Percentiles rank a stretch among this genome's conserved stretches.
These are phyloP conservation scores for Sphaeridia pumilis DNA, from an alignment of 2,888 invertebrate genomes.

Conservation along the genomic window DNA sequence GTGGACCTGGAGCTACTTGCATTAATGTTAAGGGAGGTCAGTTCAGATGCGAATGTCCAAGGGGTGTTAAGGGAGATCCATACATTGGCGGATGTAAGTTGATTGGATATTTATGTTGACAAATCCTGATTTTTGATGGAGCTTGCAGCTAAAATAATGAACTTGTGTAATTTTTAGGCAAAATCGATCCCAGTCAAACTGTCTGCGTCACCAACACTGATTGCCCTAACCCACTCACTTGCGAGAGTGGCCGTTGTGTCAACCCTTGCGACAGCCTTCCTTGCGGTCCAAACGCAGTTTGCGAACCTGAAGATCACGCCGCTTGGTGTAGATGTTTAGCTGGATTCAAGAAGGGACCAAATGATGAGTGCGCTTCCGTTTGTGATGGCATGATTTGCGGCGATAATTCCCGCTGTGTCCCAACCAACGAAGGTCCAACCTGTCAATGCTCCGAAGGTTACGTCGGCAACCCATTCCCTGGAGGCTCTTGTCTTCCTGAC, in stretches of 20 bases:
- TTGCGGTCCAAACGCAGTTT: conserved; percentile 73
- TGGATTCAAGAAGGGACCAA: conserved; percentile 64
- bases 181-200: conserved; percentile 6
- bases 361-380: conserved; percentile 74
- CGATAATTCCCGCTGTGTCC: conserved; percentile 40
- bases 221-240: conserved; percentile 63
- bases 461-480: conserved; percentile 82
- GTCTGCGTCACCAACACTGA: conserved; percentile 48
- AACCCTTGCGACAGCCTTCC: conserved; percentile 62
- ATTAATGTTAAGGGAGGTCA: conserved; percentile 67
- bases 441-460: conserved; percentile 79
- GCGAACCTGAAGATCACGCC: conserved; percentile 75
- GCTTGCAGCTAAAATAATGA: neutral
- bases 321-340: conserved; percentile 79
- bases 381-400: conserved; percentile 39
- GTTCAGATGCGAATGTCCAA: conserved; percentile 72
- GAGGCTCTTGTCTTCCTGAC: conserved; percentile 70
- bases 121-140: neutral
- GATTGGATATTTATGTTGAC: neutral
- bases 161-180: conserved; percentile 15
- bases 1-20: conserved; percentile 78
- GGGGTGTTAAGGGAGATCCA: conserved; percentile 70
- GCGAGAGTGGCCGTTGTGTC: conserved; percentile 59
- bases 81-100: conserved; percentile 68
- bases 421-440: conserved; percentile 69